Base-by-base conservation (phyloP, 1,140 invertebrate genomes). In the Drosophila repletoides region DNA sequence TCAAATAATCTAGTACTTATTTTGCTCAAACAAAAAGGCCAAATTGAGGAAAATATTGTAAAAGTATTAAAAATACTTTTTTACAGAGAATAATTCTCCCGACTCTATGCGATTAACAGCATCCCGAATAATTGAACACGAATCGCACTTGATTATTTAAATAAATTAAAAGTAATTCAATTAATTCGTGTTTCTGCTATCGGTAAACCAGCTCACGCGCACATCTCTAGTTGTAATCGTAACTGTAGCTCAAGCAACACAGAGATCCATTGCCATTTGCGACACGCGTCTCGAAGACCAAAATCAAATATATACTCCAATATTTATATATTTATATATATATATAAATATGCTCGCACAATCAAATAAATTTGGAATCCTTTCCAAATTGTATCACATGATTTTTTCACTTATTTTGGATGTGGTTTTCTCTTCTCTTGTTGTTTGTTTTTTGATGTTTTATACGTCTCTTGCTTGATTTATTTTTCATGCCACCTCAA, bases 401-500 rank as follows among this genome's bases (percentile, higher is more conserved):
- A 34, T 51, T n/a, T n/a, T 73, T 79, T 58, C 28, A n/a, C 19
- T 33, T 58, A 5, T 26, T 36, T 19, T 38, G 33, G 36, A 14
- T 56, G 19, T 36, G 14, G 21, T 14, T 29, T 63, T 56, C 31
- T 14, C 36, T 65, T 67, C 3, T 48, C 48, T 49, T 33, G 36
- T 72, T 36, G 17, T 3, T 46, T 24, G 33, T 46, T 33, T 28
- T 33, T 38, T 63, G 52, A 45, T 29, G 41, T 56, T 45, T 19
- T 46, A 19, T 59, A 10, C n/a, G 3, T 6, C 26, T 41, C 19
- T 53, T 48, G 52, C 28, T 59, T 66, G 61, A 59, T 66, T 71
- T 59, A 66, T 52, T 70, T 70, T 51, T 36, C 38, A 71, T 76
- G 59, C 34, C 59, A 69, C 26, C 65, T 60, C 68, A 72, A 81